phyloP scores from a whole-genome alignment of 2,888 invertebrate genomes.

The Dioctria linearis region DNA sequence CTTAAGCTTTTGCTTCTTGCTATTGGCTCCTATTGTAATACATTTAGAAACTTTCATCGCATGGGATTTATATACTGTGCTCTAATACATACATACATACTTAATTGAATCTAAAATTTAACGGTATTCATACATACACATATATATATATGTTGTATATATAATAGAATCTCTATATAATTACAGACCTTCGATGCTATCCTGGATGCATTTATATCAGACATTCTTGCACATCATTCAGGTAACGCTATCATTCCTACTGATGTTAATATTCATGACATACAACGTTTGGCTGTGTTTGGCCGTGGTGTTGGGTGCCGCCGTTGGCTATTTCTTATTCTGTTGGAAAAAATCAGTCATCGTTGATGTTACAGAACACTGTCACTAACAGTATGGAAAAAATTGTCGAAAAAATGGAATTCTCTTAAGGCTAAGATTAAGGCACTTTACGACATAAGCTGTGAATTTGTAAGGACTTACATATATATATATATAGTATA shows the following conservation, averaged over 20 bases:
- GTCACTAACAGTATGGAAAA: slow-evolving; percentile 78
- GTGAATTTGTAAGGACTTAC: slow-evolving; percentile 65
- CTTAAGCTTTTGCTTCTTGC: no score
- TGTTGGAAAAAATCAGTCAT: slow-evolving; percentile 96
- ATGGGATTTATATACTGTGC: no score
- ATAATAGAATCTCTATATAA: slow-evolving; percentile 34
- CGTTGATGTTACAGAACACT: slow-evolving; percentile 96
- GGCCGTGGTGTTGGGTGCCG: slow-evolving; percentile 90
- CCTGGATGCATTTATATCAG: slow-evolving; percentile 86
- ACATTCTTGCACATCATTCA: slow-evolving; percentile 91
- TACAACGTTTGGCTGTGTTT: slow-evolving; percentile 95
- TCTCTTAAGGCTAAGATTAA: slow-evolving; percentile 65
- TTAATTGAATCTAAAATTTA: no score
- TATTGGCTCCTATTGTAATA: no score
- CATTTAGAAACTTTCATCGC: no score
- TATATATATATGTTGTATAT: no score
- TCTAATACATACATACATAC: no score
- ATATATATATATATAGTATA: neutral
- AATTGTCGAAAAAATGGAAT: slow-evolving; percentile 66
- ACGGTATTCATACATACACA: no score
- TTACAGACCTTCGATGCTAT: slow-evolving; percentile 87
- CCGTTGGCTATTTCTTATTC: slow-evolving; percentile 93
- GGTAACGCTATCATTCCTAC: slow-evolving; percentile 91
- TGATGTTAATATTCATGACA: slow-evolving; percentile 98
- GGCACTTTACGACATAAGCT: slow-evolving; percentile 65